Evolutionary conservation across 2,888 invertebrate species (phyloP).

Genomic region (Catocala sponsa): DNA sequence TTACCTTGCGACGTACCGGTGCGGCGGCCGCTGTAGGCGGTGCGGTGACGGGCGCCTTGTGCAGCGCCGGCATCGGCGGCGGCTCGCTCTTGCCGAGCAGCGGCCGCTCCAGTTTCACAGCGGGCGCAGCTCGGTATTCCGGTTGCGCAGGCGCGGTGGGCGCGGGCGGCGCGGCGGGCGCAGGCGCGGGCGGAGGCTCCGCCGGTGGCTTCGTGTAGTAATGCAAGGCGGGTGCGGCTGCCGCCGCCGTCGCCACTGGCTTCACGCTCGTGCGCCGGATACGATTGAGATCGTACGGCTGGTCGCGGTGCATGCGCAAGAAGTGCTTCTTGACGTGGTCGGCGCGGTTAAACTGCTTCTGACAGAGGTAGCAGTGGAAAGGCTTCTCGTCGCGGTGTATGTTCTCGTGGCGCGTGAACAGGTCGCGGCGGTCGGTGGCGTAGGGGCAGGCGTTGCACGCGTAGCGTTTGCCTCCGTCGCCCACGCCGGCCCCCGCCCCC

Average conservation of each 20-base stretch:
- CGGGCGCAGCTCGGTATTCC: conserved; percentile 52
- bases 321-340: conserved; percentile 98
- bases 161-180: conserved; percentile 55
- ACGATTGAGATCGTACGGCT: conserved; percentile 94
- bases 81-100: conserved; percentile 75
- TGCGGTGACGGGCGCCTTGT: conserved; percentile 47
- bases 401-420: conserved; percentile 97
- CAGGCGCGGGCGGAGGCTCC: conserved; percentile 80
- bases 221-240: conserved; percentile 51
- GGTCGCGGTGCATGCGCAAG: conserved; percentile 96
- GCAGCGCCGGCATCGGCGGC: conserved; percentile 68
- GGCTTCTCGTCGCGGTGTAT: conserved; percentile 98
- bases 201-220: conserved; percentile 76
- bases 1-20: conserved; percentile 57
- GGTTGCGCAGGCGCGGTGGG: conserved; percentile 44
- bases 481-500: conserved; percentile 39
- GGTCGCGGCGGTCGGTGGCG: conserved; percentile 96
- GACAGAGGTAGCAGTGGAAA: conserved; percentile 97
- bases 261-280: conserved; percentile 91
- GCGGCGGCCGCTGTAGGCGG: conserved; percentile 37
- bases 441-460: conserved; percentile 96
- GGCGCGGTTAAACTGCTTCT: conserved; percentile 97
- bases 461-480: conserved; percentile 90
- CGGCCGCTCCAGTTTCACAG: conserved; percentile 76
- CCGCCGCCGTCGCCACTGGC: conserved; percentile 78